phyloP scores from a whole-genome alignment of 2,113 vertebrate species.

The Hypanus sabinus region DNA sequence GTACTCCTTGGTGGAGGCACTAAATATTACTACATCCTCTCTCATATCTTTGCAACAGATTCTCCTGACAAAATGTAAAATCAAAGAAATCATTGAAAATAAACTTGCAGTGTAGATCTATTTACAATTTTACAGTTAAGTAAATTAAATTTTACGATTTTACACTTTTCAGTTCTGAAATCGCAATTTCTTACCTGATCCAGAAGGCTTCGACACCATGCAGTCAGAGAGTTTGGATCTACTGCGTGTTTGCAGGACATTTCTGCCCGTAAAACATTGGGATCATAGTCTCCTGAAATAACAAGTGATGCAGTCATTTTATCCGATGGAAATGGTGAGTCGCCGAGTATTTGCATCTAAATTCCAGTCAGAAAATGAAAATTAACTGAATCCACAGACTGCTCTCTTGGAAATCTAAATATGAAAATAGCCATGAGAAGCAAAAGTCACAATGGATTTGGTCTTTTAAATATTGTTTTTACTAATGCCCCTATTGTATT shows the following conservation, averaged over 20 bases:
- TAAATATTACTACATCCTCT: background rate
- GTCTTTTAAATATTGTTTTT: background rate
- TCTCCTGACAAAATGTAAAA: background rate
- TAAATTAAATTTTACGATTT: no score
- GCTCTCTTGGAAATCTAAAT: background rate
- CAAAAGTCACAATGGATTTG: background rate
- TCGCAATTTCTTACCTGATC: background rate
- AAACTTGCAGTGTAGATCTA: background rate
- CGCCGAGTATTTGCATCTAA: background rate
- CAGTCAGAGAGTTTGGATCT: background rate
- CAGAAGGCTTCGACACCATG: conserved; percentile 9
- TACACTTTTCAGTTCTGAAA: background rate
- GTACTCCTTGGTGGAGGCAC: background rate
- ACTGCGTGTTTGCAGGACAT: conserved; percentile 25
- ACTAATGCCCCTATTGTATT: background rate
- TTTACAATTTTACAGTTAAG: background rate
- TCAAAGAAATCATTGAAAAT: background rate
- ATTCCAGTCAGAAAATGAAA: background rate
- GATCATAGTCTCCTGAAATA: conserved; percentile 28
- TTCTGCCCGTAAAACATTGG: background rate
- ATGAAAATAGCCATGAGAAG: background rate
- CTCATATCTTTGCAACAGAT: background rate
- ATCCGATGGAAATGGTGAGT: background rate
- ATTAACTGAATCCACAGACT: background rate
- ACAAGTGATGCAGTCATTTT: background rate